Base-by-base conservation (phyloP, 2,888 invertebrate species). In the Ecliptopera silaceata region DNA sequence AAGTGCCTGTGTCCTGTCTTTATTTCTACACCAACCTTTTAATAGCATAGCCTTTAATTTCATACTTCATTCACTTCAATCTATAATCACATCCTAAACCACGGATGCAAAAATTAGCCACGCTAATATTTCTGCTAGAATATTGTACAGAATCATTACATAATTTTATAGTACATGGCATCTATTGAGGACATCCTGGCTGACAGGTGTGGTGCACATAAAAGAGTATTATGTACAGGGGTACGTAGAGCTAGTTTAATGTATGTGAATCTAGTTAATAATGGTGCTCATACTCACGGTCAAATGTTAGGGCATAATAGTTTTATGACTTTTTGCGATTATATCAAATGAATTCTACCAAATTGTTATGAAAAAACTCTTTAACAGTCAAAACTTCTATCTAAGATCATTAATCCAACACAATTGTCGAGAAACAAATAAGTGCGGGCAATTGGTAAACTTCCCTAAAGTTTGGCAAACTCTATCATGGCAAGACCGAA, bases 121-220 rank as follows among this genome's bases (percentile, higher is more conserved):
- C 20, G 50, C 32, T 32, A 6, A 43, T 43, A 17, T 43, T 32
- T 32, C n/a, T 34, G 17, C 2, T 34, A 43, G 43, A 18, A 39
- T 29, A 6, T 26, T 38, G 38, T 38, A 43, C 22, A 6, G 17
- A 39, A n/a, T 42, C 12, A 34, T 41, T 51, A 42, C 38, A 59
- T 59, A 57, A 58, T 34, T 45, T 54, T 60, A 39, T 46, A 62
- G 53, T 68, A 64, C 66, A 70, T 64, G 63, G 56, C 65, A 77
- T 73, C 58, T 69, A 79, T 80, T 78, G 77, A 77, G 75, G 66
- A 74, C 78, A 80, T 82, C 82, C 82, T 77, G 74, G 56, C 76
- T 75, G 77, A 72, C 12, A 12, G 41, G 41, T 75, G 71, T 65
- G 66, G 72, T 70, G 69, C 60, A 67, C 67, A 68, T 68, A 59